A percentile compares a stretch with the other conserved stretches of the same genome.
Conservation (phyloP, 2,113 vertebrate species). For the Raphicerus campestris region DNA sequence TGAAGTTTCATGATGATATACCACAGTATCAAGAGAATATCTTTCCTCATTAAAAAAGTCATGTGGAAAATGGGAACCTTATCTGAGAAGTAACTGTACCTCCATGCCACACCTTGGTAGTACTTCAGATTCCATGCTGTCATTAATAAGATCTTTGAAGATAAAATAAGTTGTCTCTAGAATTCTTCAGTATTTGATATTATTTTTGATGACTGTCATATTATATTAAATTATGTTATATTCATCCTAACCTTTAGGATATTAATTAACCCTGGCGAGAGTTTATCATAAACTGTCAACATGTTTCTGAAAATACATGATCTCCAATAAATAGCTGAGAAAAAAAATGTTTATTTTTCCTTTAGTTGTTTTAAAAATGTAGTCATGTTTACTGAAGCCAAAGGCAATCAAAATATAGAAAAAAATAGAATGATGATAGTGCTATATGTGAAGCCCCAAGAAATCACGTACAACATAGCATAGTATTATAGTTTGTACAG, state of each 20-base stretch:
- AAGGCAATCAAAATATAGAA: background rate
- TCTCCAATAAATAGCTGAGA: background rate
- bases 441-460: background rate
- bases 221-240: background rate
- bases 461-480: background rate
- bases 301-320: background rate
- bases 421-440: background rate
- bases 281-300: background rate
- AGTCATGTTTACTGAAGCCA: background rate
- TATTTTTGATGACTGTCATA: background rate
- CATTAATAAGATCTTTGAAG: background rate
- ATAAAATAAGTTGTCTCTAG: background rate
- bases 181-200: background rate
- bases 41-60: background rate
- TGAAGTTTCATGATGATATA: background rate
- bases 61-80: background rate
- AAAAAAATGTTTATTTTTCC: background rate
- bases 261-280: background rate
- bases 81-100: background rate
- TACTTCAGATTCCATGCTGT: background rate
- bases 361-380: background rate
- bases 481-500: too few relatives aligned
- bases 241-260: background rate
- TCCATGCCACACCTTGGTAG: background rate
- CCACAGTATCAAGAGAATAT: background rate